Base-by-base conservation (phyloP, 2,888 invertebrate species). In the Cryptocephalus moraei region DNA sequence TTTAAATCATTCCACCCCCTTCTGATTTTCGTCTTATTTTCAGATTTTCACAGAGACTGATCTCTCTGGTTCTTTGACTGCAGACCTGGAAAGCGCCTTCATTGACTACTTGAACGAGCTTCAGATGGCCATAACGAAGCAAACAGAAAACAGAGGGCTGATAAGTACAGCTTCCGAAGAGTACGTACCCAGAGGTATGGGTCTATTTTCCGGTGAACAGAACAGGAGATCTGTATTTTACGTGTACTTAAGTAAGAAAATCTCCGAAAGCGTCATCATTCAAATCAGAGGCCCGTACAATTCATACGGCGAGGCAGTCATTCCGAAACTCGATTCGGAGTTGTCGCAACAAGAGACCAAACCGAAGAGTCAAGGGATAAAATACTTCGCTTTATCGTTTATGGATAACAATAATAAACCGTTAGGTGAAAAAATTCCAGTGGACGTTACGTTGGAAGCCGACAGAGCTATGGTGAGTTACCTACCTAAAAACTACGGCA, bases 101-200 rank as follows among this genome's bases (percentile, higher is more conserved):
- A 70, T 76, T 9, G 71, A 74, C 32, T 80, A 77, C 59, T 62
- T 80, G 50, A 69, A 73, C 41, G 69, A 71, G 44, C 66, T 79
- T 14, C 75, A 77, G 49, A 51, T 62, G 44, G 61, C 62, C n/a
- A 61, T 66, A 12, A 56, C 53, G 33, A 62, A 57, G 47, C 49
- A 59, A 33, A 50, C 59, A 11, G 49, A 48, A 41, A 54, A 49
- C 14, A 60, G 55, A 22, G 54, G 56, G 8, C 39, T 47, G 3
- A 48, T 50, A 6, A 49, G 47, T 8, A 42, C 52, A 22, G 53
- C 59, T 32, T 55, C 75, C 8, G 67, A 75, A 3, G 74, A 75
- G 56, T 80, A 79, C 58, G 70, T 78, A 2, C 80, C 77, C 1
- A 72, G 76, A 62, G 81, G 81, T 9, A 77, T 80, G 63, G 81